Evolutionary conservation across 1,140 invertebrate species (phyloP), one percentile per base, ranked within the genome.

Genomic region (Caenorhabditis briggsae): DNA sequence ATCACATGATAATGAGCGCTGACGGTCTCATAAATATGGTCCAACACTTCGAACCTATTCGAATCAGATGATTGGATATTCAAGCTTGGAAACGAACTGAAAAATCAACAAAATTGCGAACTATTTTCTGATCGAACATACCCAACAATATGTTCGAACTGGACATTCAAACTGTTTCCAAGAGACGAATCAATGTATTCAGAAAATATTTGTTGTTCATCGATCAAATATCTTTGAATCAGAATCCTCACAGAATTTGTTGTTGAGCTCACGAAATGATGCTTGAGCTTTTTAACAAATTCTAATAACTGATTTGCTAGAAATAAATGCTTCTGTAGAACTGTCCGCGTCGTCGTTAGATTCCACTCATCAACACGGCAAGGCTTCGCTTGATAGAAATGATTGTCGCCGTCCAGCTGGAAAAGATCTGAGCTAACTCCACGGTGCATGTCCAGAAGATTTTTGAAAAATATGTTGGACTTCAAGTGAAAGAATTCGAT

Each of bases 1-100:
- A 78, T 78, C 20, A 78, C 70, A 41, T 78, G 70, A 78, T 78
- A 78, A 23, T 78, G 70, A 23, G 70, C 70, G 14, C 70, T 78
- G 14, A 78, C 70, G 0, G 41, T 78, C 50, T 78, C 70, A 50
- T 20, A 78, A 23, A 78, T 50, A 6, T 78, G n/a, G 50, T 78
- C 46, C 48, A 46, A 78, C 25, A 78, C 46, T 23, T 78, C 46
- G 14, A 78, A 78, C 20, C n/a, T 41, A 50, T 53, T 46, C 6
- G 41, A 20, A 18, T 12, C 18, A 2, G 46, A 8, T 18, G 12
- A 2, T 20, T 23, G 70, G 11, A 78, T 2, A 23, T 78, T 25
- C 7, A 78, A 14, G 0, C 11, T 50, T 5, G 18, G 18, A 3
- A 78, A 23, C 3, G 25, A 16, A 14, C 65, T 70, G 33, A 14